Evolutionary conservation across 1,140 invertebrate species (phyloP).

Genomic region (Drosophila lacteicornis): DNA sequence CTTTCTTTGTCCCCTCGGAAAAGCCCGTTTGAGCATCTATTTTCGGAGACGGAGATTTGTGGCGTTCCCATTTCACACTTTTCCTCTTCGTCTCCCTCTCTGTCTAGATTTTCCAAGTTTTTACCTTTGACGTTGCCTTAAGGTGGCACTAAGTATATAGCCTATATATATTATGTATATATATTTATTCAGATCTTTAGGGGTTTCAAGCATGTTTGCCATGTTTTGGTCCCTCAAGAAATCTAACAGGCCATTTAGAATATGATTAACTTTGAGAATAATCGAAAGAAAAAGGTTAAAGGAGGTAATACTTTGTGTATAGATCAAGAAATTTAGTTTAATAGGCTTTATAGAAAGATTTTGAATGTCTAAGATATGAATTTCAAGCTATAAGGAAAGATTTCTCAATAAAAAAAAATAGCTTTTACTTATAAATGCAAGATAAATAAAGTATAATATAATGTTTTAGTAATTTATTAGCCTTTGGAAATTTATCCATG

Average conservation of each 20-base stretch:
- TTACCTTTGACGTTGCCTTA: constrained; percentile 77
- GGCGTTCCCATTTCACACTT: constrained; percentile 73
- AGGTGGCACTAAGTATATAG: constrained; percentile 68
- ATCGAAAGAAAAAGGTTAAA: background rate
- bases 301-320: background rate
- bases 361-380: background rate
- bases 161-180: constrained; percentile 30
- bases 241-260: constrained; percentile 16
- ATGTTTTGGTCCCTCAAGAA: constrained; percentile 3
- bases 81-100: background rate
- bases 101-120: constrained; percentile 50
- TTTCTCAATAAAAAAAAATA: too few relatives aligned
- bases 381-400: background rate
- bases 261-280: constrained; percentile 25
- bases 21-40: constrained; percentile 58
- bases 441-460: background rate
- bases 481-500: background rate
- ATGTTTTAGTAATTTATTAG: background rate
- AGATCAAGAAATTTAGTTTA: background rate
- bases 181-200: constrained; percentile 38
- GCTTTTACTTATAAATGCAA: background rate
- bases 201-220: constrained; percentile 37
- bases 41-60: constrained; percentile 74
- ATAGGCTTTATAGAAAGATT: background rate
- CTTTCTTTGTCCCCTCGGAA: constrained; percentile 41